Percentiles rank a stretch among this genome's conserved stretches.
phyloP scores from a whole-genome alignment of 2,888 invertebrate species.

The Eupithecia abbreviata region DNA sequence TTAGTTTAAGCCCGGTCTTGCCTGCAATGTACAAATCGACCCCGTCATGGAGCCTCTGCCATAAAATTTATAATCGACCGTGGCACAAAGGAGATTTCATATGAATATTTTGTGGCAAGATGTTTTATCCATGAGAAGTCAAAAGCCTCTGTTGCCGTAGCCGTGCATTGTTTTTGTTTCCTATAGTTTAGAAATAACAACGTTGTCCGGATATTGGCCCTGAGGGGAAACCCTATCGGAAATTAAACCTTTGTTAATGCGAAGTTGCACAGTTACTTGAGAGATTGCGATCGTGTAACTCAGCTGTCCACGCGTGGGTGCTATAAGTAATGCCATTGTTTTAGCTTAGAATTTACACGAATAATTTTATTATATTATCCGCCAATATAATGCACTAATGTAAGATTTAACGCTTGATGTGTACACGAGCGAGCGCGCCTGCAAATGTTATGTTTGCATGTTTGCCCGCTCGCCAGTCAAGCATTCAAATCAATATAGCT shows the following conservation, averaged over 20 bases:
- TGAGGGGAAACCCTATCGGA: conserved; percentile 32
- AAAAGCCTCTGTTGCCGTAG: conserved; percentile 45
- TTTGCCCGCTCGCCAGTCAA: conserved; percentile 42
- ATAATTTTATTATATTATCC: conserved; percentile 48
- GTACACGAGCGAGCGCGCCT: conserved; percentile 29
- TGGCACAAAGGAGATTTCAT: background rate
- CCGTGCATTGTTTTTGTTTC: conserved; percentile 45
- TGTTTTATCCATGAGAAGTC: background rate
- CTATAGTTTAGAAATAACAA: conserved; percentile 51
- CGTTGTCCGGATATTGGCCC: conserved; percentile 51
- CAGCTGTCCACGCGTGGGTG: conserved; percentile 56
- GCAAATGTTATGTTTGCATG: conserved; percentile 11
- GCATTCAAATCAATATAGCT: conserved; percentile 57
- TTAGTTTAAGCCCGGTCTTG: conserved; percentile 58
- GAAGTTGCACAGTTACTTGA: conserved; percentile 47
- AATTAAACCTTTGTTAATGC: conserved; percentile 39
- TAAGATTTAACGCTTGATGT: conserved; percentile 43
- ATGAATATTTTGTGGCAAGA: background rate
- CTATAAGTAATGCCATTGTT: conserved; percentile 62
- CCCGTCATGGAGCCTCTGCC: background rate
- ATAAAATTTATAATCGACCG: background rate
- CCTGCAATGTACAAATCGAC: conserved; percentile 57
- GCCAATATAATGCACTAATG: conserved; percentile 50
- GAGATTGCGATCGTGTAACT: conserved; percentile 51
- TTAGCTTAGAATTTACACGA: conserved; percentile 45